Conservation (phyloP, 2,888 invertebrate species). For the Cordilura impudica region DNA sequence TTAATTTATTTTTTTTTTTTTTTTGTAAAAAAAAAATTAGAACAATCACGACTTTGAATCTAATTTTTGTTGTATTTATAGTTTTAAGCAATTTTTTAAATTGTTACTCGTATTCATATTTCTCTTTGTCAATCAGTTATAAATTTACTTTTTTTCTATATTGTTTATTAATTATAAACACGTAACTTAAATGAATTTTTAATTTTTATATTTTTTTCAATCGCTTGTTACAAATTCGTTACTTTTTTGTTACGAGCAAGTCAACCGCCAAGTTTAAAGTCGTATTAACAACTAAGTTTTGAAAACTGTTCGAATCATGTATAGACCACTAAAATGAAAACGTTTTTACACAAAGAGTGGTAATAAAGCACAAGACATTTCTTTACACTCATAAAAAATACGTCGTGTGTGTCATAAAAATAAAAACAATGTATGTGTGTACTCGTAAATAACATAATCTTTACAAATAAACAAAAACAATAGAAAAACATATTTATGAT, state of each 20-base stretch:
- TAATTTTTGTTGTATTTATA: background rate
- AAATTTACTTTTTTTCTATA: background rate
- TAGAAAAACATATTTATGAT: too few species aligned
- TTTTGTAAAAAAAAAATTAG: constrained; percentile 3
- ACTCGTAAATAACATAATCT: too few species aligned
- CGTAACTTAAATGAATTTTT: background rate
- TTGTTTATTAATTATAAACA: background rate
- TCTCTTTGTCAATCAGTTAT: background rate
- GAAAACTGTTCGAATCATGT: constrained; percentile 38
- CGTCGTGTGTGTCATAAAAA: constrained; percentile 7
- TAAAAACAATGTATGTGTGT: too few species aligned
- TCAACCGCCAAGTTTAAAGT: constrained; percentile 51
- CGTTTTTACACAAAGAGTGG: background rate
- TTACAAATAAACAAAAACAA: too few species aligned
- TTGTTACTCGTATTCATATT: background rate
- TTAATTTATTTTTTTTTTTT: background rate
- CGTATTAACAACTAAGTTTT: constrained; percentile 58
- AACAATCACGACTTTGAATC: constrained; percentile 31
- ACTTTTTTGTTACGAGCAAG: constrained; percentile 7
- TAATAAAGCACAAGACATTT: constrained; percentile 32
- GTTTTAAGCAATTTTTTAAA: background rate
- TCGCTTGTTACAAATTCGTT: background rate
- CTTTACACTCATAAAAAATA: constrained; percentile 34
- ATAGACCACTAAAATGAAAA: constrained; percentile 39
- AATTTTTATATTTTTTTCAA: background rate